Evolutionary conservation across 1,140 invertebrate genomes (phyloP), one percentile per base, ranked within the genome.

Genomic region (Lasaia peninsularis): DNA sequence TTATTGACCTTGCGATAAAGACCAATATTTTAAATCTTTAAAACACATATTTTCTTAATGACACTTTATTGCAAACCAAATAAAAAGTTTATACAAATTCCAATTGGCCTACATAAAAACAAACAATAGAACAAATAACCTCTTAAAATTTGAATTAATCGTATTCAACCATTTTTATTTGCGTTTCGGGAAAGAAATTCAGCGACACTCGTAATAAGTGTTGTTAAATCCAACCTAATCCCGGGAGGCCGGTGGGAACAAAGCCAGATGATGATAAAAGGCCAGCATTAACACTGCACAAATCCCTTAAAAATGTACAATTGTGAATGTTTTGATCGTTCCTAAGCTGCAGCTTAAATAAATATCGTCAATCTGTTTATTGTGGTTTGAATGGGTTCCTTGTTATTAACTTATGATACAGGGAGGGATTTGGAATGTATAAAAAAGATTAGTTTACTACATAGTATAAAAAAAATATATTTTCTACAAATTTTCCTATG

Each of bases 201-300:
- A 44, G 40, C 5, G 18, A 44, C 40, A 44, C 16, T 37, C 35
- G 40, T 20, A 44, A 18, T 20, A 44, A 44, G 40, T 44, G 40
- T 44, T 44, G 40, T 44, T 44, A 44, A 44, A 44, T 14, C 40
- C 18, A 1, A 18, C 14, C 40, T 44, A 44, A 44, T 44, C 40
- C 40, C 40, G 14, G 40, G 40, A 16, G 40, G 14, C 16, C 40
- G 40, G 8, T 44, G 37, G 18, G 18, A 44, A 44, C 37, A 44
- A 44, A 44, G 14, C 37, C 16, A 44, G 37, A 44, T 44, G 37
- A 37, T 37, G 34, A 44, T 16, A 44, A 44, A 44, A 44, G 5
- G 40, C 16, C 14, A 16, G 16, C 37, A 16, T 40, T 40, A 40
- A 40, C 16, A 14, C 37, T 40, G 37, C 14, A 14, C 14, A 40